Evolutionary conservation across 2,113 vertebrate species (phyloP).

Genomic region (Otocyon megalotis): DNA sequence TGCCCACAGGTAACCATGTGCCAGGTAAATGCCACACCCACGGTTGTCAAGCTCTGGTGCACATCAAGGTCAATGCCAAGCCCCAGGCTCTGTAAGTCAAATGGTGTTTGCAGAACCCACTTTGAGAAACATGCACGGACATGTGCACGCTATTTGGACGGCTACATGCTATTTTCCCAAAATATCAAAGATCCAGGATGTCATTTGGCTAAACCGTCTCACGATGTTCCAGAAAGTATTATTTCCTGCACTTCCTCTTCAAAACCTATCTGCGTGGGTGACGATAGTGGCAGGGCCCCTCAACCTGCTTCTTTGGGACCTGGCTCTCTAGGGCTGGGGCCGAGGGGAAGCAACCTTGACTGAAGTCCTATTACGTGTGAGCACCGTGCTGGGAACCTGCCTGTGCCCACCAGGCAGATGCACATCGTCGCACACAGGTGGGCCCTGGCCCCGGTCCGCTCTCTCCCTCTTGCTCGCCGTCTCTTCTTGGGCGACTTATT

Average conservation of each 20-base stretch:
- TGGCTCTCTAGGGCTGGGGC: neutral
- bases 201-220: neutral
- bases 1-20: accelerated
- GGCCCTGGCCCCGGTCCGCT: neutral
- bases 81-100: too few relatives aligned
- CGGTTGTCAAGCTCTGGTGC: neutral
- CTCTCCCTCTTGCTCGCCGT: neutral
- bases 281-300: neutral
- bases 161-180: neutral
- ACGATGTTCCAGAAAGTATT: neutral
- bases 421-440: accelerated
- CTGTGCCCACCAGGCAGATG: neutral
- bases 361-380: neutral
- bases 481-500: neutral
- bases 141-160: too few relatives aligned
- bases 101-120: neutral
- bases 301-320: neutral
- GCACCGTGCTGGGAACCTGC: neutral
- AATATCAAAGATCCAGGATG: neutral
- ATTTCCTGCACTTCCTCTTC: neutral
- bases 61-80: neutral
- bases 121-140: neutral
- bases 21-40: neutral
- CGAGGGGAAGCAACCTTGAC: neutral
- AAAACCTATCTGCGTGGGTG: neutral